Percentiles rank a stretch among this genome's conserved stretches.
phyloP scores from a whole-genome alignment of 2,113 vertebrate genomes.

The Pithys albifrons region DNA sequence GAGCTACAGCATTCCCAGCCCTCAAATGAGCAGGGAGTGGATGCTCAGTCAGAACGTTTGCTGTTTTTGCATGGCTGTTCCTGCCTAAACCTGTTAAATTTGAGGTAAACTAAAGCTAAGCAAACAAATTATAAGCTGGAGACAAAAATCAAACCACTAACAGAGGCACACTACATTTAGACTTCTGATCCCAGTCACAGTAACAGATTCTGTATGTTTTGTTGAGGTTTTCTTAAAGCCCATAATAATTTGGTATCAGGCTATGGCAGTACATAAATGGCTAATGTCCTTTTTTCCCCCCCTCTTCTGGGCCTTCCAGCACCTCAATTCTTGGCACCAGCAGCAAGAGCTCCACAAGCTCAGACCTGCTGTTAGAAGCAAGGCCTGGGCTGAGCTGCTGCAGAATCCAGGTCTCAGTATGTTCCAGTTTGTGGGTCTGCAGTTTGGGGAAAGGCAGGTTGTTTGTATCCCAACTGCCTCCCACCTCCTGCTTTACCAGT shows the following conservation, averaged over 20 bases:
- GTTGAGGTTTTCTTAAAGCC: not conserved
- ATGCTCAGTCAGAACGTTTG: constrained; percentile 36
- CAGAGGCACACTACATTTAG: not conserved
- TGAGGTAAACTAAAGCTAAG: constrained; percentile 50
- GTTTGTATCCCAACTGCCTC: not conserved
- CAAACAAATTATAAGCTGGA: constrained; percentile 5
- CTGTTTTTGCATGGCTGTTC: constrained; percentile 37
- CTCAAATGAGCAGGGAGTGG: constrained; percentile 58
- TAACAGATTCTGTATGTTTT: not conserved
- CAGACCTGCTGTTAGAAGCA: not conserved
- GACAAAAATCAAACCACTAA: not conserved
- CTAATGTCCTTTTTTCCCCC: not conserved
- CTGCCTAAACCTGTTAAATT: constrained; percentile 59
- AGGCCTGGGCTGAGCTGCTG: not conserved
- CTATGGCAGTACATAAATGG: not conserved
- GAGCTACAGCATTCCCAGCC: constrained; percentile 61
- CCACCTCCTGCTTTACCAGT: not conserved
- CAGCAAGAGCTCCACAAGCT: not conserved
- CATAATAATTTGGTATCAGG: not conserved
- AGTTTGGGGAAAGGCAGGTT: not conserved
- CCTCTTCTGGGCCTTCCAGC: not conserved
- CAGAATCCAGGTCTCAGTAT: not conserved
- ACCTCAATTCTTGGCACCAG: not conserved
- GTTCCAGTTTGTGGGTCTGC: not conserved
- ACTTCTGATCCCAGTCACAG: not conserved